These are phyloP conservation scores for Sinotaia quadrata DNA, from an alignment of 2,888 invertebrate species.

Conservation along the genomic window DNA sequence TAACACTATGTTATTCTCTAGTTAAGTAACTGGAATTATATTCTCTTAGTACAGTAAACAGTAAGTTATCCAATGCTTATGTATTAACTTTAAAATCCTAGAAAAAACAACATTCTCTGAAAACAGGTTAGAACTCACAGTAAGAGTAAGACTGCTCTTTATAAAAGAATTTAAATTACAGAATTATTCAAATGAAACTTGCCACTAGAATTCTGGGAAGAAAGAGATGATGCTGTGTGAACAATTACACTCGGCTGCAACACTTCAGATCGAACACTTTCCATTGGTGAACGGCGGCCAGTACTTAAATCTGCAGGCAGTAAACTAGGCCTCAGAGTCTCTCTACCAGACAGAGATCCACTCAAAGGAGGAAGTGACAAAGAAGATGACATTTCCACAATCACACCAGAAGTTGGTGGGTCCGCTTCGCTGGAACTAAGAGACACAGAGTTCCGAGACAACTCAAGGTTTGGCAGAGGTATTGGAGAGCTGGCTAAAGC, in stretches of 20 bases:
- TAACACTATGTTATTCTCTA: too few species aligned
- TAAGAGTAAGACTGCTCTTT: too few species aligned
- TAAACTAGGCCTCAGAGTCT: constrained; percentile 1
- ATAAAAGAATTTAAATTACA: too few species aligned
- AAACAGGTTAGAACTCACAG: too few species aligned
- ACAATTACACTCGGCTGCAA: constrained; percentile 70
- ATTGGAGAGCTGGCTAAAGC: constrained; percentile 5
- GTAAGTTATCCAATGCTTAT: too few species aligned
- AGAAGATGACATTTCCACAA: constrained; percentile 26
- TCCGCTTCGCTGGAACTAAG: not conserved
- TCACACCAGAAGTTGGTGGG: constrained; percentile 25
- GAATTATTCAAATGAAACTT: not conserved
- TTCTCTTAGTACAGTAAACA: too few species aligned
- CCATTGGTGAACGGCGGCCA: not conserved
- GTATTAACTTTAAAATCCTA: too few species aligned
- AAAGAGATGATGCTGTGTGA: constrained; percentile 60
- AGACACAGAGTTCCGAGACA: not conserved
- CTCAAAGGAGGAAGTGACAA: not conserved
- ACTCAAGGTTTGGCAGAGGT: not conserved
- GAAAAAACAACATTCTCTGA: too few species aligned
- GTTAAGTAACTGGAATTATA: too few species aligned
- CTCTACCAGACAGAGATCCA: constrained; percentile 1
- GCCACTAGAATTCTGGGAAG: constrained; percentile 28
- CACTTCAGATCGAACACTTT: constrained; percentile 33
- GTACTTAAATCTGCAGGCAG: not conserved